These are phyloP conservation scores for Urocitellus parryii DNA, from an alignment of 2,113 vertebrate species.

Conservation along the genomic window DNA sequence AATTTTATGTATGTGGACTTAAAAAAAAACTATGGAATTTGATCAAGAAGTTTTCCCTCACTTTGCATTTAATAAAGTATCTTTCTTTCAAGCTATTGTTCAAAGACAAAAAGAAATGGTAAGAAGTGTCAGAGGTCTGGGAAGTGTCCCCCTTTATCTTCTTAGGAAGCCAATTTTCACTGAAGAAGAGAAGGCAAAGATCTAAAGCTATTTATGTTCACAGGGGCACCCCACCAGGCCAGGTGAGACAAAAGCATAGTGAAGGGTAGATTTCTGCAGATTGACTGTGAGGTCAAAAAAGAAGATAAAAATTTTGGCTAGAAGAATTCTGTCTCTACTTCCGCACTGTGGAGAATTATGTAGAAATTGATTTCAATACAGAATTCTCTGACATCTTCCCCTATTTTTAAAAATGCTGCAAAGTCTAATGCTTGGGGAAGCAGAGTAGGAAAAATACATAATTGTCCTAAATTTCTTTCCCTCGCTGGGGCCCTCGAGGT, in stretches of 20 bases:
- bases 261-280: slow-evolving; percentile 52
- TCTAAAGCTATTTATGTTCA: slow-evolving; percentile 64
- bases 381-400: neutral
- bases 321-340: slow-evolving; percentile 34
- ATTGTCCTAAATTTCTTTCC: slow-evolving; percentile 16
- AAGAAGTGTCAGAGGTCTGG: slow-evolving; percentile 56
- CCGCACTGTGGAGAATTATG: neutral
- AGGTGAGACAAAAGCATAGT: slow-evolving; percentile 44
- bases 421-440: neutral
- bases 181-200: slow-evolving; percentile 75
- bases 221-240: neutral
- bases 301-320: slow-evolving; percentile 26
- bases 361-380: slow-evolving; percentile 51
- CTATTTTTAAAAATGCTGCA: slow-evolving; percentile 20
- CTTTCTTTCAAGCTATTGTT: slow-evolving; percentile 73
- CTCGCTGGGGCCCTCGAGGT: neutral
- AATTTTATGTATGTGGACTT: slow-evolving; percentile 64
- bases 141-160: slow-evolving; percentile 71
- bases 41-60: slow-evolving; percentile 64
- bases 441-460: slow-evolving; percentile 35
- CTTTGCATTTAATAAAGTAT: slow-evolving; percentile 75
- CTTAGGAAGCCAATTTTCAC: slow-evolving; percentile 61
- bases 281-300: slow-evolving; percentile 61
- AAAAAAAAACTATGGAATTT: slow-evolving; percentile 32
- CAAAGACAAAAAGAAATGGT: slow-evolving; percentile 74